Percentiles rank a stretch among this genome's conserved stretches.
Conservation (phyloP, 2,113 vertebrate genomes). For the Lutjanus erythropterus region DNA sequence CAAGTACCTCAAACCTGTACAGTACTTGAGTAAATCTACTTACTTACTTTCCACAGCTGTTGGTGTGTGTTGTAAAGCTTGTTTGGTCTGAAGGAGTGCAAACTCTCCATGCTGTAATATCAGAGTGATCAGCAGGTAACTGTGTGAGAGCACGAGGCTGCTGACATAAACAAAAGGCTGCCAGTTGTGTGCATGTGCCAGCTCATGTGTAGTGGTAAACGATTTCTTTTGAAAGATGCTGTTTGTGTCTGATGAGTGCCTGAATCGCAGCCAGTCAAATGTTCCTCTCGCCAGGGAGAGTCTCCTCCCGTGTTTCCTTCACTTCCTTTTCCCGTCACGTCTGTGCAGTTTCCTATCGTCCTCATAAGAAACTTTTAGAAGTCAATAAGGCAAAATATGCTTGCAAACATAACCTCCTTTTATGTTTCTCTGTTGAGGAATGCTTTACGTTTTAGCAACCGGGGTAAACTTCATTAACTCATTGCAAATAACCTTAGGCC, state of each 20-base stretch:
- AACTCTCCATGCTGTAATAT: neutral
- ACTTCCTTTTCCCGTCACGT: neutral
- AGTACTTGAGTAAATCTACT: neutral
- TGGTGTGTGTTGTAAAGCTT: neutral
- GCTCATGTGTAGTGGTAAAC: neutral
- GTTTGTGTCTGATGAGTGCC: neutral
- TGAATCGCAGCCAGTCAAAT: constrained; percentile 4
- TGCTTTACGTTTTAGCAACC: constrained; percentile 28
- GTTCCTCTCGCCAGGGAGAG: constrained; percentile 11
- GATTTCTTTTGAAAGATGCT: neutral
- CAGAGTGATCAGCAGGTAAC: neutral
- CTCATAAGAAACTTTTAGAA: neutral
- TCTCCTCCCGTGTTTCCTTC: too few relatives aligned
- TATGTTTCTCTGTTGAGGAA: neutral
- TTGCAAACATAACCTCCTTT: neutral
- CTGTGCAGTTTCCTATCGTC: neutral
- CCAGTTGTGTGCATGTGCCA: neutral
- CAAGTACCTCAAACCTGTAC: neutral
- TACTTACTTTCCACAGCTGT: neutral
- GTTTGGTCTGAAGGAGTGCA: neutral
- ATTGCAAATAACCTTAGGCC: constrained; percentile 30
- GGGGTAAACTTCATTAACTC: constrained; percentile 31
- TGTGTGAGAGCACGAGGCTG: neutral
- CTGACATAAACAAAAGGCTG: constrained; percentile 8
- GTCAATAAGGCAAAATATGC: neutral